Evolutionary conservation across 2,797 vertebrate species (phyloP), one percentile per base, ranked within the genome.

Genomic region (Gymnocypris eckloni): DNA sequence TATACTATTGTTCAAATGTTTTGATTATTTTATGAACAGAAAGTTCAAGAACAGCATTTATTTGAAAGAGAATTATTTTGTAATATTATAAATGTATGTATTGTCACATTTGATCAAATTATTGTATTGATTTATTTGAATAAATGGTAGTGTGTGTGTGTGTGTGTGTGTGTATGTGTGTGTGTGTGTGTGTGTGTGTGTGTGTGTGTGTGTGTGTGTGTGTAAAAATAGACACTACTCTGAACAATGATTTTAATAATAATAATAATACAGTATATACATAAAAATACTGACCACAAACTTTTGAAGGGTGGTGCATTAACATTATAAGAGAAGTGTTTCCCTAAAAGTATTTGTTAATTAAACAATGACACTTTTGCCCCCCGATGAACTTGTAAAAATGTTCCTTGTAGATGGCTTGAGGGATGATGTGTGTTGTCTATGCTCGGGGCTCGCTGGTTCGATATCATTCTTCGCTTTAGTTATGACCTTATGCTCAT

Each of bases 291-390:
- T 77, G 20, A 77, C 20, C 15, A 2, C 6, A 18, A 54, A 37
- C 73, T 22, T 76, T 37, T 76, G 10, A 50, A 52, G 9, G 18
- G 1, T 37, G 18, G 28, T 8, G 11, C 22, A 25, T 41, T 41
- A 78, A 15, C 20, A 59, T 41, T 28, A 28, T 39, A 39, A 50
- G 4, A 50, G 12, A 10, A 28, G 4, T 73, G 43, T 73, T 50
- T 48, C 15, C 6, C 7, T 59, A 2, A 16, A 43, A 4, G 0
- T 56, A 77, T 77, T 15, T 56, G 48, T 28, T 28, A 28, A 28
- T 28, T 28, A 28, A 89, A 89, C 88, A 88, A 89, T 88, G 83
- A 88, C 67, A 79, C 85, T 79, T 86, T 88, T 84, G 78, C 87
- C 75, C 87, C 75, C 22, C 28, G 28, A 76, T 86, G 84, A 77